Evolutionary conservation across 2,797 vertebrate genomes (phyloP), one percentile per base, ranked within the genome.

Genomic region (Macrochelys suwanniensis): DNA sequence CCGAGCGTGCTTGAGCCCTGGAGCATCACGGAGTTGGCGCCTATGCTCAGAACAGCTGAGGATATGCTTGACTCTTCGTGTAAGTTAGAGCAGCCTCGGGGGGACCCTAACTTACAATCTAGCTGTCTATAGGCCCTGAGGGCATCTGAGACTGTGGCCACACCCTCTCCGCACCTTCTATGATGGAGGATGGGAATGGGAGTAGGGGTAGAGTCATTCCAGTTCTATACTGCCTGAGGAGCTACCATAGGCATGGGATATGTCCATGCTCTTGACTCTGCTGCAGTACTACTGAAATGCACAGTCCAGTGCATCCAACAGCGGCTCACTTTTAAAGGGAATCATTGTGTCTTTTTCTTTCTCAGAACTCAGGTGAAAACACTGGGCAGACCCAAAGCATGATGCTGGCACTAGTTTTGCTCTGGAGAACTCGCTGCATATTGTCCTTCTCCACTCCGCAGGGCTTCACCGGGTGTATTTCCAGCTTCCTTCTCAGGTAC

Each of bases 401-500:
- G 42, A 12, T 3, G 25, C 5, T 7, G 1, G 4, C 61, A 78
- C 68, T 42, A 12, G 9, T 49, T 51, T 5, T 61, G 45, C 47
- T 93, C 82, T 56, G 51, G 80, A 25, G 54, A 10, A 74, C 45
- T 83, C 37, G 4, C 81, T 80, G 56, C 2, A 11, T 8, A 26
- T 26, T 93, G 85, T 61, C 87, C 87, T 77, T 93, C 61, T 91
- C 85, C 95, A 89, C 78, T 81, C 90, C 81, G 77, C 25, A 90
- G 84, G 57, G 57, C 91, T 92, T 80, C 91, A 56, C 82, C 91
- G 79, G 74, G n/a, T 28, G 56, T 89, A 92, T 80, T 11, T 92
- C 54, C 84, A 88, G 82, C 88, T 95, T 71, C 51, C 80, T 92
- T 81, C 89, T 90, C 84, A 90, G 91, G 96, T 93, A 96, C 88